phyloP scores from a whole-genome alignment of 2,888 invertebrate genomes.

The Tethea ocularis region DNA sequence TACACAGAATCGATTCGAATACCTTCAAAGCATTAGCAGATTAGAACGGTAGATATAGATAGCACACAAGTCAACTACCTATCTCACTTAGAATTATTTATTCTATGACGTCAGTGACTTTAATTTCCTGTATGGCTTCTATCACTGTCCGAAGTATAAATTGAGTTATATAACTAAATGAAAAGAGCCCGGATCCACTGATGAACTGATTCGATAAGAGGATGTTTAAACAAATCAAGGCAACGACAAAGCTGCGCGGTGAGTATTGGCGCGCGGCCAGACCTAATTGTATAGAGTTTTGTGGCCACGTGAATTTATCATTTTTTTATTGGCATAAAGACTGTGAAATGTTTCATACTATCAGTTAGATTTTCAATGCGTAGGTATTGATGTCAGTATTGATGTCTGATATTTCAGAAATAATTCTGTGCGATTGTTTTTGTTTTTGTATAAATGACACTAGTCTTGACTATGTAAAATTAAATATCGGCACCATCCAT shows the following conservation, averaged over 20 bases:
- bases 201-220: conserved; percentile 45
- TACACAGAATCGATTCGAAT: too few relatives aligned
- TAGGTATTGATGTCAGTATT: not conserved
- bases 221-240: conserved; percentile 33
- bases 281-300: conserved; percentile 14
- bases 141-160: conserved; percentile 5
- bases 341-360: not conserved
- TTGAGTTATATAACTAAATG: conserved; percentile 8
- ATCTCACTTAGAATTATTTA: too few relatives aligned
- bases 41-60: too few relatives aligned
- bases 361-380: not conserved
- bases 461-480: too few relatives aligned
- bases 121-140: not conserved
- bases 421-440: too few relatives aligned
- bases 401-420: not conserved
- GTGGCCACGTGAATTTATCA: conserved; percentile 17
- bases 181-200: conserved; percentile 17
- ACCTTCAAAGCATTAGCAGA: too few relatives aligned
- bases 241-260: conserved; percentile 6
- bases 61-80: too few relatives aligned
- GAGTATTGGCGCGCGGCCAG: conserved; percentile 1
- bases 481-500: too few relatives aligned
- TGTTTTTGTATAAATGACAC: too few relatives aligned
- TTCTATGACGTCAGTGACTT: too few relatives aligned
- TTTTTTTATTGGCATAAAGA: not conserved